Evolutionary conservation across 1,140 invertebrate species (phyloP), one percentile per base, ranked within the genome.

Genomic region (Hycleus phaleratus): DNA sequence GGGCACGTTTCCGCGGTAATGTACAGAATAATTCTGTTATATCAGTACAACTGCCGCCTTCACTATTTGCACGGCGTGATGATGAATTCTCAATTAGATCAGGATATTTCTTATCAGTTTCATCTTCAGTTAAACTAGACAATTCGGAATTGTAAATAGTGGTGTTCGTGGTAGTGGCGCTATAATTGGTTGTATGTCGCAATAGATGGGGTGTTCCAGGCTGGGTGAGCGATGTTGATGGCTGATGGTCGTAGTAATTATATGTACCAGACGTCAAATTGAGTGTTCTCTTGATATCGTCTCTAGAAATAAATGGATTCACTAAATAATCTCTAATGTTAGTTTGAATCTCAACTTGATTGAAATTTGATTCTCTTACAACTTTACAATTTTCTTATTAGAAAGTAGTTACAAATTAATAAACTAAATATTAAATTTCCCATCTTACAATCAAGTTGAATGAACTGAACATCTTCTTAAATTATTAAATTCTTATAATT

Each of bases 81-180:
- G 8, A 73, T 57, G 80, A 79, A 63, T 80, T 81, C 71, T 84
- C 84, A 63, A 87, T 75, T 9, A 86, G 76, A 65, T 87, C 85
- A 0, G 85, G 85, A 59, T 82, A 85, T 68, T 80, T 82, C 61
- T 78, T 79, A 59, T 84, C 81, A 40, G n/a, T 44, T 67, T 79
- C 77, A 69, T 83, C 77, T 62, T 81, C 69, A 26, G 47, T 71
- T 70, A 68, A 74, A 77, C 32, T 81, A 69, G 74, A 83, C 77
- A 67, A 74, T 60, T 74, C 71, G 55, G 57, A 46, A 57, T 53
- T 64, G 58, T 66, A 68, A 11, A 66, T 69, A 38, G 64, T 69
- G 43, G 62, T 60, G 40, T 65, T 54, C 61, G 55, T 64, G 64
- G 25, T 47, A 39, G 61, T 48, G 18, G 18, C 18, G 71, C 38